phyloP scores from a whole-genome alignment of 2,113 vertebrate genomes.

The Forbesichthys papilliferus region DNA sequence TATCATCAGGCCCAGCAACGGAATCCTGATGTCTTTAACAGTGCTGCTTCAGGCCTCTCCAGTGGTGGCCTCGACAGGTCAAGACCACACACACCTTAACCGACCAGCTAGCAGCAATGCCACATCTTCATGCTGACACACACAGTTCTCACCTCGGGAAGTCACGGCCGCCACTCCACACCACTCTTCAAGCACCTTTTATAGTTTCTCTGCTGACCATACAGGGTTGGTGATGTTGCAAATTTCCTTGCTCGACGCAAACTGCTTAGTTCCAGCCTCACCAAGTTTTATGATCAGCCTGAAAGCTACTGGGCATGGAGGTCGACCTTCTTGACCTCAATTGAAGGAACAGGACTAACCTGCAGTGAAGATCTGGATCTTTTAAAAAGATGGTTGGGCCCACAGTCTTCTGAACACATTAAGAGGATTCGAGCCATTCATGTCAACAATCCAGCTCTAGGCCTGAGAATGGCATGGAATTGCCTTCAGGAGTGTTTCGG shows the following conservation, averaged over 20 bases:
- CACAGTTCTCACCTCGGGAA: background rate
- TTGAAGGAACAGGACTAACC: background rate
- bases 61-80: background rate
- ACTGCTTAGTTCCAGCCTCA: constrained; percentile 1
- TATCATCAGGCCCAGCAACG: too few relatives aligned
- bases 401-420: constrained; percentile 6
- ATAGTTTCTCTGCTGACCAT: background rate
- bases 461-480: constrained; percentile 10
- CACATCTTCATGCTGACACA: background rate
- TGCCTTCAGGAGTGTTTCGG: too few relatives aligned
- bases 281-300: constrained; percentile 13
- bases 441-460: background rate
- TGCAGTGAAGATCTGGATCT: constrained; percentile 17
- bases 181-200: background rate
- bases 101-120: background rate
- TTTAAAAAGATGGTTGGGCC: constrained; percentile 15
- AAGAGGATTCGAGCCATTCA: constrained; percentile 10
- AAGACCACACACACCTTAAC: background rate
- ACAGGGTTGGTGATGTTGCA: background rate
- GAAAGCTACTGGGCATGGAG: constrained; percentile 23
- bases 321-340: background rate
- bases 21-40: too few relatives aligned
- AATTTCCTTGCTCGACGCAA: background rate
- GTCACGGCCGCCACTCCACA: background rate
- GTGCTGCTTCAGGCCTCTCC: too few relatives aligned